Base-by-base conservation (phyloP, 1,140 invertebrate genomes). In the Drosophila kohkoa region DNA sequence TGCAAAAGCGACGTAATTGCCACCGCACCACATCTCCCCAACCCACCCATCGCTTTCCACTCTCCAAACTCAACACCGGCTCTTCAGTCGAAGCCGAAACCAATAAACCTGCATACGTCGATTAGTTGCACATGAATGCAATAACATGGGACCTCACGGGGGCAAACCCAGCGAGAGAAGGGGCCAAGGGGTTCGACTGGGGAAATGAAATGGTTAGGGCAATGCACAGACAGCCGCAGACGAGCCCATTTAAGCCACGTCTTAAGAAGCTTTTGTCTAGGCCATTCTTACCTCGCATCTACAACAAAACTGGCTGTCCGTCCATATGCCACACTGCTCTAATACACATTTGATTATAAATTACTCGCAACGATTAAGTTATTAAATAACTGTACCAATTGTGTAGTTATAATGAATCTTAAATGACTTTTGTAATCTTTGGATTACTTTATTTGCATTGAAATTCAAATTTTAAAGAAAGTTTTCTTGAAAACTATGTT, bases 111-210 rank as follows among this genome's bases (percentile, higher is more conserved):
- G 81, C 81, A 85, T 82, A 82, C 67, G 75, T 85, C 81, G 82
- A 83, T 81, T 83, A 83, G 82, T 78, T 85, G 81, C 75, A 85
- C 81, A 83, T 80, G 81, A 85, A 80, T 85, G 81, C 81, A 77
- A 73, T 69, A 77, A 54, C 60, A 77, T 62, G 46, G 30, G 35
- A 20, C 13, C 25, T 13, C 49, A 30, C 49, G 30, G 28, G 30
- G 43, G 25, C 11, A 28, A 38, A 32, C 15, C 20, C 20, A 25
- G 5, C n/a, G 8, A 15, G 32, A 10, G 49, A 48, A 11, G 16
- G n/a, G n/a, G 7, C 8, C 5, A 43, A 64, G 15, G 32, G 41
- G 54, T 25, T 25, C 20, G 20, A 10, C 15, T 20, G 16, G 60
- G 25, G 54, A 5, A 10, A 15, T 32, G 32, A 32, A 63, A 52